Evolutionary conservation across 2,888 invertebrate genomes (phyloP), one percentile per base, ranked within the genome.

Genomic region (Agapostemon virescens): DNA sequence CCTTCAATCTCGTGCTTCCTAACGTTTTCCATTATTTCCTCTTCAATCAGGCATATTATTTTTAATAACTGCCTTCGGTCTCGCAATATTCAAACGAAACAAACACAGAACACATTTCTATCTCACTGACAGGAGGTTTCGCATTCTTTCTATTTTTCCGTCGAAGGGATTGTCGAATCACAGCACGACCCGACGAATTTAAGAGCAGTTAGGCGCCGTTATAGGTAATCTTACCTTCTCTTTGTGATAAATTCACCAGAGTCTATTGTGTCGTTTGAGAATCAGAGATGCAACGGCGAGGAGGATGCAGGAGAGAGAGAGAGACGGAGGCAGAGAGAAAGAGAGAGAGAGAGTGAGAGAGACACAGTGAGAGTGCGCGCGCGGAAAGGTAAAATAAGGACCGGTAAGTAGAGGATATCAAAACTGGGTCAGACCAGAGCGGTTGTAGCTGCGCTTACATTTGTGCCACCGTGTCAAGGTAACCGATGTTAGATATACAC

Each of bases 401-500:
- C 74, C 71, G 61, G 79, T 72, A 80, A 79, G 85, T 83, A 69
- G 74, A 76, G 81, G 58, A 79, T 76, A 64, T 73, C 63, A 77
- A 75, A 87, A 88, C 80, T 88, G 71, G 88, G 88, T 87, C 88
- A 86, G 82, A 74, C 82, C 83, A 69, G 81, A 79, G 74, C 70
- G 55, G 79, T 42, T 76, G 63, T 66, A 69, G 66, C 75, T 68
- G 67, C 72, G 72, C 73, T 79, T 79, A 84, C 76, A 84, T 84
- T 85, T 66, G 83, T 85, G 86, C 76, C 71, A 89, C 58, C 86
- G 64, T 89, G 88, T 88, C 88, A 89, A 89, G 89, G 89, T 86
- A 82, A 72, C 80, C 33, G 75, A 80, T 77, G 74, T 80, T 69
- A 66, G 69, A 42, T 66, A 67, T 64, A 72, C 68, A 69, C 11